phyloP scores from a whole-genome alignment of 2,888 invertebrate genomes.

The Ommatoiulus sabulosus region DNA sequence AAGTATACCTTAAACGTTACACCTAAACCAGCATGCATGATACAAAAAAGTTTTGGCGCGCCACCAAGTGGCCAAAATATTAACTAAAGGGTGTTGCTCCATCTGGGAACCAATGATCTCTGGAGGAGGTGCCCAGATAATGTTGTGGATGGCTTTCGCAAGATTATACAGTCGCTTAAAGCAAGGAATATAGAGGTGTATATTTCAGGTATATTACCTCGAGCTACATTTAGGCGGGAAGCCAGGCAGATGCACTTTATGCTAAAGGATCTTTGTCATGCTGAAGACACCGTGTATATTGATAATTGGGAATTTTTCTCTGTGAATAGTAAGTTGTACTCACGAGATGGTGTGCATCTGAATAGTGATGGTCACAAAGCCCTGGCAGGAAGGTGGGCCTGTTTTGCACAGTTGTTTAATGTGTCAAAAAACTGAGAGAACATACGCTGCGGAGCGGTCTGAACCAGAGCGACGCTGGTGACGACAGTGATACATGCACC shows the following conservation, averaged over 20 bases:
- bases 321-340: neutral
- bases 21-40: no score
- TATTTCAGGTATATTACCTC: neutral
- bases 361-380: neutral
- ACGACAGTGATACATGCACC: no score
- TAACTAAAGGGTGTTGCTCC: neutral
- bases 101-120: neutral
- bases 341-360: neutral
- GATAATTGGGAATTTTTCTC: neutral
- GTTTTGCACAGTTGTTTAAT: neutral
- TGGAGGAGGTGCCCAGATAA: neutral
- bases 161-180: neutral
- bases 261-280: neutral
- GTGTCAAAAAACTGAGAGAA: neutral
- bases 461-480: no score
- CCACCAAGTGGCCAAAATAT: no score
- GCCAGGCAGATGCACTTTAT: neutral
- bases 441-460: no score
- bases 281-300: neutral
- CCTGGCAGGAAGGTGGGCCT: neutral
- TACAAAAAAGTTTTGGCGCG: no score
- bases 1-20: no score
- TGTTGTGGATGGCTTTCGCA: neutral
- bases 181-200: neutral
- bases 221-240: neutral